phyloP scores from a whole-genome alignment of 1,140 invertebrate species.

The Diorhabda elongata region DNA sequence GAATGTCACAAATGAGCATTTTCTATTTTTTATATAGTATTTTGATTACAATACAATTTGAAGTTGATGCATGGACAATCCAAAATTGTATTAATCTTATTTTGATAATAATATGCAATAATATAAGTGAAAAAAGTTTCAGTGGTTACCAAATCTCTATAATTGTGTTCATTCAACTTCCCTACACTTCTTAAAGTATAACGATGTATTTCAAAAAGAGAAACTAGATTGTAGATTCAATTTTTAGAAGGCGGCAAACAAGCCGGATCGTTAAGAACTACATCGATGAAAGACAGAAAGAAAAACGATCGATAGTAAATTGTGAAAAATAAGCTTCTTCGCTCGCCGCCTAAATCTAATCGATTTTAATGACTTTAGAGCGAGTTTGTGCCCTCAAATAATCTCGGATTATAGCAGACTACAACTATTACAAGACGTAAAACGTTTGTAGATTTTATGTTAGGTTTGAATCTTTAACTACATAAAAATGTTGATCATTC shows the following conservation, averaged over 20 bases:
- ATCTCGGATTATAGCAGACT: constrained; percentile 36
- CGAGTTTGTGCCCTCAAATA: constrained; percentile 34
- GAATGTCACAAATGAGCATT: too few species aligned
- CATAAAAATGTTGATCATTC: too few species aligned
- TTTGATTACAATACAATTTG: too few species aligned
- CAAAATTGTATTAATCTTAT: too few species aligned
- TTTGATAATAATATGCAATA: too few species aligned
- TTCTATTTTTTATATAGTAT: too few species aligned
- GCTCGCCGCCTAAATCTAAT: constrained; percentile 35
- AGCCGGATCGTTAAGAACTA: constrained; percentile 18
- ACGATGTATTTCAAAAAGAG: too few species aligned
- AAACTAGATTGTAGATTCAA: not conserved
- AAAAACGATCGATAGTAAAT: constrained; percentile 22
- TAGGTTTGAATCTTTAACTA: not conserved
- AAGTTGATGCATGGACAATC: too few species aligned
- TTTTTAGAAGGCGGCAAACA: constrained; percentile 5
- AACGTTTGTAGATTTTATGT: constrained; percentile 28
- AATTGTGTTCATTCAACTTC: too few species aligned
- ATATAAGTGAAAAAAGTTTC: too few species aligned
- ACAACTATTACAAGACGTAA: constrained; percentile 36
- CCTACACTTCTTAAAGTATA: too few species aligned
- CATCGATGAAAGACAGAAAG: constrained; percentile 16
- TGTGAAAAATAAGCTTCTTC: constrained; percentile 33
- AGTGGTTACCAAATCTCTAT: too few species aligned
- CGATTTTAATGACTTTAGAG: constrained; percentile 38